phyloP scores from a whole-genome alignment of 2,797 vertebrate genomes.

The Pseudopleuronectes americanus region DNA sequence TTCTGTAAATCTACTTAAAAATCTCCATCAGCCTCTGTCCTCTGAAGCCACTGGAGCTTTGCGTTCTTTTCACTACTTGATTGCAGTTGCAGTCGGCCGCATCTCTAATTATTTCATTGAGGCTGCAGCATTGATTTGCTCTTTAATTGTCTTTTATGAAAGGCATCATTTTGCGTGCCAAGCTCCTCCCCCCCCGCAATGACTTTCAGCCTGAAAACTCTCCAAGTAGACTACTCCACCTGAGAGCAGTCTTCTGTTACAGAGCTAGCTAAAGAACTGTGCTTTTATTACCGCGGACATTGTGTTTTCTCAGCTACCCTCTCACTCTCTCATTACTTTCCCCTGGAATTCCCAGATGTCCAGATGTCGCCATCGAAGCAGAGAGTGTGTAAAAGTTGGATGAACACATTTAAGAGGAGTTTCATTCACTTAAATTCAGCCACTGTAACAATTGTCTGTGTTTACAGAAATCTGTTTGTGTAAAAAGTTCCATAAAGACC shows the following conservation, averaged over 20 bases:
- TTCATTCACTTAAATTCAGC: conserved; percentile 33
- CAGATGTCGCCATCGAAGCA: conserved; percentile 20
- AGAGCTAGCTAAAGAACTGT: conserved; percentile 32
- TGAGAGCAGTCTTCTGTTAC: conserved; percentile 30
- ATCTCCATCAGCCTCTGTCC: conserved; percentile 15
- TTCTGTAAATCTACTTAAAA: conserved; percentile 39
- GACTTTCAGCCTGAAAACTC: neutral
- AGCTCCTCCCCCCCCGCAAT: conserved; percentile 20
- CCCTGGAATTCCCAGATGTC: neutral
- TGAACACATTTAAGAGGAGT: conserved; percentile 19
- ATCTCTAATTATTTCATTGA: conserved; percentile 71
- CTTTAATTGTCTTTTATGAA: conserved; percentile 81
- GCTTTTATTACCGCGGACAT: conserved; percentile 29
- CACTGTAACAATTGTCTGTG: conserved; percentile 22
- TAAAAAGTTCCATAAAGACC: conserved; percentile 59
- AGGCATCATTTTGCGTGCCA: conserved; percentile 67
- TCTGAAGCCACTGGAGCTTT: conserved; percentile 14
- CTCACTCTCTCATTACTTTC: conserved; percentile 52
- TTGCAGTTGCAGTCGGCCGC: conserved; percentile 60
- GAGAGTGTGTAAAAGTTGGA: conserved; percentile 23
- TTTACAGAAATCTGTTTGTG: conserved; percentile 47
- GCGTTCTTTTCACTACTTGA: conserved; percentile 53
- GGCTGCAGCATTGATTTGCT: conserved; percentile 74
- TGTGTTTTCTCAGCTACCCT: conserved; percentile 47
- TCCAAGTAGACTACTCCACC: neutral